Conservation (phyloP, 2,888 invertebrate genomes). For the Drosophila longiperda region DNA sequence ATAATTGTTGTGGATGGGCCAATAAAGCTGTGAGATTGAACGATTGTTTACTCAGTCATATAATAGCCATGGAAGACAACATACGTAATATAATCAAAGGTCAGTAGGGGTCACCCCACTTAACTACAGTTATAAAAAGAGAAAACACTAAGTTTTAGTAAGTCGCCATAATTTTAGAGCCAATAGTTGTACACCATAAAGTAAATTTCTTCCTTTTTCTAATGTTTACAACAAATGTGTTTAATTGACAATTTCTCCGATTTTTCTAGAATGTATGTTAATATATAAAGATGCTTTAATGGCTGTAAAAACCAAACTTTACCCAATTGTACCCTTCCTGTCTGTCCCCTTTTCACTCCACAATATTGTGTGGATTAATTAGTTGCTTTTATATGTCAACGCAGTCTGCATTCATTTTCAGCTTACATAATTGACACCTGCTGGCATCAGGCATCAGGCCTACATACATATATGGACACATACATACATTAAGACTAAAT, state of each 20-base stretch:
- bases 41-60: constrained; percentile 20
- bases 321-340: background rate
- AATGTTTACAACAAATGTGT: background rate
- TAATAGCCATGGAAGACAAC: too few relatives aligned
- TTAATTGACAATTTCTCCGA: background rate
- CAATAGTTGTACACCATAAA: background rate
- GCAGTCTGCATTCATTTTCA: constrained; percentile 16
- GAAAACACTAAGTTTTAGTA: background rate
- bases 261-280: background rate
- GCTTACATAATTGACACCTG: constrained; percentile 66
- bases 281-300: background rate
- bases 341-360: background rate
- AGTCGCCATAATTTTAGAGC: background rate
- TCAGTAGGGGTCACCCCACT: background rate
- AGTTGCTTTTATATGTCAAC: constrained; percentile 44
- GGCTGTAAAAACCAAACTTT: background rate
- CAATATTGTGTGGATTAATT: constrained; percentile 58
- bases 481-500: constrained; percentile 36
- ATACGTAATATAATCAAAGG: background rate
- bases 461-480: constrained; percentile 6
- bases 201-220: background rate
- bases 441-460: constrained; percentile 20
- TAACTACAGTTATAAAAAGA: background rate
- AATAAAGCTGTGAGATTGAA: constrained; percentile 34
- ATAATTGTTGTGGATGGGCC: constrained; percentile 18